Evolutionary conservation across 2,113 vertebrate species (phyloP).

Genomic region (Prionailurus bengalensis): DNA sequence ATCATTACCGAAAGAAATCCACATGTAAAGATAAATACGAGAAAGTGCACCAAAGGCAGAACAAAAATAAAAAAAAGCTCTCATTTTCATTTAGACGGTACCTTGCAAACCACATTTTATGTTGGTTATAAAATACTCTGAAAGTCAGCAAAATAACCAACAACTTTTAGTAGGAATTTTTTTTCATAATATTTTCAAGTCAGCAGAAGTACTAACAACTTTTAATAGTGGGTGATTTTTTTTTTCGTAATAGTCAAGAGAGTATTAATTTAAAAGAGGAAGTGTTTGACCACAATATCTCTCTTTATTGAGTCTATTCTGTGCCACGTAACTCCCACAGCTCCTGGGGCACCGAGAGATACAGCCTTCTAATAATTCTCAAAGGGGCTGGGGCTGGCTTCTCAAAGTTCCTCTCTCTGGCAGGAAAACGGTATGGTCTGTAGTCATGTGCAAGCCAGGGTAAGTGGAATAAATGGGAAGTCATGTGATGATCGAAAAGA

Average conservation of each 20-base stretch:
- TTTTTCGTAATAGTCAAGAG: constrained; percentile 1
- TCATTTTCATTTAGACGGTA: constrained; percentile 34
- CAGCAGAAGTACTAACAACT: constrained; percentile 54
- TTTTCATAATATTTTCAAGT: constrained; percentile 67
- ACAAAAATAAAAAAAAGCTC: constrained; percentile 41
- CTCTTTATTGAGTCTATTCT: constrained; percentile 39
- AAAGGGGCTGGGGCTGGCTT: background rate
- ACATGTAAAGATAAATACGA: constrained; percentile 18
- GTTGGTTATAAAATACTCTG: constrained; percentile 58
- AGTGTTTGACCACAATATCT: constrained; percentile 21
- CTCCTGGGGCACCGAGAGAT: background rate
- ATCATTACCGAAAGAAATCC: constrained; percentile 21
- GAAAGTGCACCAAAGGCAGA: background rate
- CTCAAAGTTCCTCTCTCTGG: rapidly evolving
- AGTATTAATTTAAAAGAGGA: constrained; percentile 62
- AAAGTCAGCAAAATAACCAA: constrained; percentile 68
- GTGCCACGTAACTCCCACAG: constrained; percentile 17
- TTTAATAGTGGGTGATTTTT: background rate
- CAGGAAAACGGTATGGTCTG: background rate
- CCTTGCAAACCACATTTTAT: constrained; percentile 54
- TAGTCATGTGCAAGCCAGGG: constrained; percentile 1
- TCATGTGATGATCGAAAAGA: background rate
- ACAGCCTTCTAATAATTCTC: background rate
- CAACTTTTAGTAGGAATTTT: constrained; percentile 31
- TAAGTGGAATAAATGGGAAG: background rate